A percentile compares a stretch with the other conserved stretches of the same genome.
Conservation (phyloP, 1,140 invertebrate species). For the Ptiloglossa arizonensis region DNA sequence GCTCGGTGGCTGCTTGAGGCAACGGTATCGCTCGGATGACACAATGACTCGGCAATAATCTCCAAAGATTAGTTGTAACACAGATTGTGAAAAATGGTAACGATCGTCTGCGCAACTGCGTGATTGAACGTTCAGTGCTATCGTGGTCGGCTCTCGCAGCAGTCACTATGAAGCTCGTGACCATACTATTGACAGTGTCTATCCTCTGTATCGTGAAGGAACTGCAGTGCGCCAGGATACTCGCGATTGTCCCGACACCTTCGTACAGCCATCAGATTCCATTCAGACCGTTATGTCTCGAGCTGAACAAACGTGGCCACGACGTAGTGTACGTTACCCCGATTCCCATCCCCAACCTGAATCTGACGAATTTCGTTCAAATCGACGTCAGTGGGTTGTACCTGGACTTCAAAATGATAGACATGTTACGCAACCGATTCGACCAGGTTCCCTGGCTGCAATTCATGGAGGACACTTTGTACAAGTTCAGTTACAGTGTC, state of each 20-base stretch:
- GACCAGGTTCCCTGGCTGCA: conserved; percentile 17
- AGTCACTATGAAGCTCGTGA: background rate
- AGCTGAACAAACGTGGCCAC: conserved; percentile 77
- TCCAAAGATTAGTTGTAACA: too few relatives aligned
- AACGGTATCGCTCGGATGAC: too few relatives aligned
- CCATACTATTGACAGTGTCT: background rate
- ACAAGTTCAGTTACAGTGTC: background rate
- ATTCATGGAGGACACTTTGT: too few relatives aligned
- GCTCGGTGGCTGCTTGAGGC: too few relatives aligned
- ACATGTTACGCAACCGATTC: conserved; percentile 12
- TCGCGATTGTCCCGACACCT: conserved; percentile 79
- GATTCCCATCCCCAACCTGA: conserved; percentile 64
- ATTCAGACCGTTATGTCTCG: conserved; percentile 74
- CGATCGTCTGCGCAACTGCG: background rate
- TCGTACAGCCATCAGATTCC: conserved; percentile 83
- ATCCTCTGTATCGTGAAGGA: background rate
- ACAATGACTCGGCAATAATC: too few relatives aligned
- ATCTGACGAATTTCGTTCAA: conserved; percentile 64
- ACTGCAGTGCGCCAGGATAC: conserved; percentile 75
- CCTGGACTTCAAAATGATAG: accelerated
- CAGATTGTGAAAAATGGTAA: conserved; percentile 59
- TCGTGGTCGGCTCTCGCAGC: too few relatives aligned
- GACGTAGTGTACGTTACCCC: conserved; percentile 77
- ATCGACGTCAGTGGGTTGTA: conserved; percentile 47
- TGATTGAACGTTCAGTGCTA: too few relatives aligned